Evolutionary conservation across 1,140 invertebrate genomes (phyloP).

Genomic region (Trichonephila clavata): DNA sequence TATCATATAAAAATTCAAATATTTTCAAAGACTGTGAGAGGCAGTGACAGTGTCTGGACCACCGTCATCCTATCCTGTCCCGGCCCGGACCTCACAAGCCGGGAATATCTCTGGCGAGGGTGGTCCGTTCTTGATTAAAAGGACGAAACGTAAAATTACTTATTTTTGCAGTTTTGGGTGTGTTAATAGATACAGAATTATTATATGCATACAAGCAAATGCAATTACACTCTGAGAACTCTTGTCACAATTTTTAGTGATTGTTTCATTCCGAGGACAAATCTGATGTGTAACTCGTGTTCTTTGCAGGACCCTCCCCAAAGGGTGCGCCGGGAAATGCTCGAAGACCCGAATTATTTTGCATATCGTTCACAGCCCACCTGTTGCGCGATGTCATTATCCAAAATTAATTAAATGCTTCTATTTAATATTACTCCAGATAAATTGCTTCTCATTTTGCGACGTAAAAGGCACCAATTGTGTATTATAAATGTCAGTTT

Average conservation of each 20-base stretch:
- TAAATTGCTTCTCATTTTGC: not conserved
- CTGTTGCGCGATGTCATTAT: not conserved
- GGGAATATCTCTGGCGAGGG: not conserved
- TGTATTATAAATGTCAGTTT: not conserved
- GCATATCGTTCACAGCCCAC: not conserved
- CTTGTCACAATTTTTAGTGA: not conserved
- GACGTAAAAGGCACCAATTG: not conserved
- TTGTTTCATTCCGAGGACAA: not conserved
- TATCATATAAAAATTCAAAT: too few species aligned
- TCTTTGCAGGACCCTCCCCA: not conserved
- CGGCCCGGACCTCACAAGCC: not conserved
- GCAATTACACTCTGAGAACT: not conserved
- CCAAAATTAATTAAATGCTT: not conserved
- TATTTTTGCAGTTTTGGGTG: not conserved
- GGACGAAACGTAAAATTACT: not conserved
- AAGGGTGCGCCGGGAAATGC: not conserved
- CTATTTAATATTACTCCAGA: not conserved
- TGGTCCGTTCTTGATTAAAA: not conserved
- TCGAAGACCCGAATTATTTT: not conserved
- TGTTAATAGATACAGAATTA: not conserved
- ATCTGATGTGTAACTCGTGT: not conserved
- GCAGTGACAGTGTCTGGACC: too few species aligned
- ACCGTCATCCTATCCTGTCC: not conserved
- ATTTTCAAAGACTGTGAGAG: too few species aligned
- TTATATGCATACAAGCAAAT: not conserved